Conservation (phyloP, 2,888 invertebrate genomes). For the Drosophila ezoana region DNA sequence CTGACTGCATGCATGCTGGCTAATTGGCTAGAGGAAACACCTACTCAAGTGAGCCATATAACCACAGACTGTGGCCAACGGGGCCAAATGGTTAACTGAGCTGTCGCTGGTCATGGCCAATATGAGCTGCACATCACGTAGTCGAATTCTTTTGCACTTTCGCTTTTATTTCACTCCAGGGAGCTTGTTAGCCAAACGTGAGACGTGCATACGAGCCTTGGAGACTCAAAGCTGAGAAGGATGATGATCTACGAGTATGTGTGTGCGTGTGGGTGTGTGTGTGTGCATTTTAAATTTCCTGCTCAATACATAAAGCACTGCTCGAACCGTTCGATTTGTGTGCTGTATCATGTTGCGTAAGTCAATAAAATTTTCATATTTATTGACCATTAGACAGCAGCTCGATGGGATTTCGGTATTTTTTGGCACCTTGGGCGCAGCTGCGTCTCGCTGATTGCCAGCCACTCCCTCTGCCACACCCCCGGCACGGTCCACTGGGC, state of each 20-base stretch:
- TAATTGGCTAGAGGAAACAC: constrained; percentile 54
- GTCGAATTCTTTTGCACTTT: constrained; percentile 75
- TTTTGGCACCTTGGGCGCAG: constrained; percentile 66
- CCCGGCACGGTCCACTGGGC: constrained; percentile 20
- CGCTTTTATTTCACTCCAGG: constrained; percentile 81
- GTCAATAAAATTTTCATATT: constrained; percentile 82
- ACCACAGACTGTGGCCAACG: constrained; percentile 21
- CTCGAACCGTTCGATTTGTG: constrained; percentile 21
- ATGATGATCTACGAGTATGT: constrained; percentile 27
- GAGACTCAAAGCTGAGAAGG: constrained; percentile 41
- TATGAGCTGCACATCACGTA: constrained; percentile 74
- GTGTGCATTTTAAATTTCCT: constrained; percentile 73
- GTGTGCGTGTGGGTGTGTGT: constrained; percentile 34
- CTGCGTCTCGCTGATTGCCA: constrained; percentile 51
- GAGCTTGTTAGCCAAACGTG: constrained; percentile 82
- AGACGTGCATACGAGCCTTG: constrained; percentile 44
- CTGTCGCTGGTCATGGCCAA: constrained; percentile 24
- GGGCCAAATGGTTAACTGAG: constrained; percentile 19
- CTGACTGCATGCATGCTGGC: constrained; percentile 26
- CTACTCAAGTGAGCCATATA: constrained; percentile 48
- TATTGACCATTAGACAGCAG: constrained; percentile 78
- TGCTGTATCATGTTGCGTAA: constrained; percentile 59
- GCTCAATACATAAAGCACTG: constrained; percentile 20
- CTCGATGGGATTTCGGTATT: constrained; percentile 17
- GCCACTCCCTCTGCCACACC: constrained; percentile 6